Conservation (phyloP, 2,113 vertebrate species). For the Porphyrio hochstetteri region DNA sequence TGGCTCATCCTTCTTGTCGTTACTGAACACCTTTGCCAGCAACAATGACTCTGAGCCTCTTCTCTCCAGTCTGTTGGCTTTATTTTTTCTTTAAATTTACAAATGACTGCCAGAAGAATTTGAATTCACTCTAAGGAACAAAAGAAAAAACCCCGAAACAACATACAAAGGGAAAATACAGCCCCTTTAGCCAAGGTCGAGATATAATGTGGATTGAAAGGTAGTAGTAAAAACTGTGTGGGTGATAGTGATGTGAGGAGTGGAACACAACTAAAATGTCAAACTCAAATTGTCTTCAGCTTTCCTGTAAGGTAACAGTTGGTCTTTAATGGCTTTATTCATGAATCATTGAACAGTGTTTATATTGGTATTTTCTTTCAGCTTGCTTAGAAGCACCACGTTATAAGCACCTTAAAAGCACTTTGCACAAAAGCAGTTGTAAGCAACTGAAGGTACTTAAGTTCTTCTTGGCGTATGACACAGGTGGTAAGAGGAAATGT, state of each 20-base stretch:
- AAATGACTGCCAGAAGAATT: conserved; percentile 9
- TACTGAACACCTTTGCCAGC: conserved; percentile 13
- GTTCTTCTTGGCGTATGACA: neutral
- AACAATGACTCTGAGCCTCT: conserved; percentile 5
- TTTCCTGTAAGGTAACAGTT: conserved; percentile 19
- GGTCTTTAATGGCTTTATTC: conserved; percentile 38
- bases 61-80: neutral
- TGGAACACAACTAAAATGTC: neutral
- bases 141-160: no score
- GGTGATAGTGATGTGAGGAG: neutral
- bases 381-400: conserved; percentile 28
- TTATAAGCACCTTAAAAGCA: conserved; percentile 65
- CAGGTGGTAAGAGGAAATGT: neutral
- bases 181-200: neutral
- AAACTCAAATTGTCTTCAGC: conserved; percentile 15
- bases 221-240: neutral
- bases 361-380: conserved; percentile 35
- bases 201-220: neutral
- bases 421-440: conserved; percentile 56
- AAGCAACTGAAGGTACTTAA: conserved; percentile 9
- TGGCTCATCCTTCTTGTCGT: conserved; percentile 13
- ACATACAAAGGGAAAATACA: neutral
- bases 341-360: conserved; percentile 49
- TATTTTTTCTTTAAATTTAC: neutral
- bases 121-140: neutral